Evolutionary conservation across 2,888 invertebrate genomes (phyloP).

Genomic region (Himalopsyche tibetana): DNA sequence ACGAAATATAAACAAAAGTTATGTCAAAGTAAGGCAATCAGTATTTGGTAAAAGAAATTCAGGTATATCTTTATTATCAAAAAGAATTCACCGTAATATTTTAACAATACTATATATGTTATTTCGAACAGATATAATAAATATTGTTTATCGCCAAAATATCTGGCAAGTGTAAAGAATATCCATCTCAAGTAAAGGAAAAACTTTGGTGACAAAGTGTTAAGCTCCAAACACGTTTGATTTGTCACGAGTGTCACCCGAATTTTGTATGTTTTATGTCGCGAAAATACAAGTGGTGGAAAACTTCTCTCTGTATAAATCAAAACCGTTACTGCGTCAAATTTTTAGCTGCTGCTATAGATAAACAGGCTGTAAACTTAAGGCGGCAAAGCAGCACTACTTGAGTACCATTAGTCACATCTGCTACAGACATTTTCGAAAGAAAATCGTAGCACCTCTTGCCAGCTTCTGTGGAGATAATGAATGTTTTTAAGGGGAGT

Average conservation of each 20-base stretch:
- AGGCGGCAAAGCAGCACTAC: neutral
- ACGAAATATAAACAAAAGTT: too few relatives aligned
- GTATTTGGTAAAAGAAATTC: too few relatives aligned
- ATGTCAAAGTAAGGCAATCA: too few relatives aligned
- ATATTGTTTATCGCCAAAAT: neutral
- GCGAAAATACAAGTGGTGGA: slow-evolving; percentile 2
- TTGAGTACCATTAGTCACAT: slow-evolving; percentile 26
- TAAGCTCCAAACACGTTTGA: neutral
- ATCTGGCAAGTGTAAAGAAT: neutral
- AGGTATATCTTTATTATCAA: too few relatives aligned
- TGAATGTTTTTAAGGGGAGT: neutral
- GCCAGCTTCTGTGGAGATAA: neutral
- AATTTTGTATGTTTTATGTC: slow-evolving; percentile 21
- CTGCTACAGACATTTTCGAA: slow-evolving; percentile 3
- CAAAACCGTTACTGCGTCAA: slow-evolving; percentile 17
- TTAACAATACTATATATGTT: too few relatives aligned
- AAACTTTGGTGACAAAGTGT: slow-evolving; percentile 13
- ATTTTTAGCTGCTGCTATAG: slow-evolving; percentile 14
- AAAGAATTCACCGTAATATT: too few relatives aligned
- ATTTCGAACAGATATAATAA: neutral
- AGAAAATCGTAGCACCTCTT: neutral
- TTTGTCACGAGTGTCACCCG: slow-evolving; percentile 18
- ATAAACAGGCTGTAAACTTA: slow-evolving; percentile 15
- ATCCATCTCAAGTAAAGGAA: neutral
- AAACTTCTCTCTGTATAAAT: slow-evolving; percentile 1